Conservation (phyloP, 2,888 invertebrate genomes). For the Ellobium chinense region DNA sequence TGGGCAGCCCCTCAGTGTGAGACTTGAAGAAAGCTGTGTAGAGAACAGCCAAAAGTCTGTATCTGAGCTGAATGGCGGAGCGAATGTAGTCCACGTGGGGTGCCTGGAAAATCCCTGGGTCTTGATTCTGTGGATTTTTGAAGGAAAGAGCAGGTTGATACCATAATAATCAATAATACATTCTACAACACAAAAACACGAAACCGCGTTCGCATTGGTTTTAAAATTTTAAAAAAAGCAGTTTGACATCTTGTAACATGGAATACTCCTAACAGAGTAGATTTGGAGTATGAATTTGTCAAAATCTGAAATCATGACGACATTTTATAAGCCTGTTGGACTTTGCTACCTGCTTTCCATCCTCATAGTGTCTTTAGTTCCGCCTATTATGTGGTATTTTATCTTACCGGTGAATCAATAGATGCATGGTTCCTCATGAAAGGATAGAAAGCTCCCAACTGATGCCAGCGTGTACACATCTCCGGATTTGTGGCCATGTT, state of each 20-base stretch:
- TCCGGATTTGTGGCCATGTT: constrained; percentile 71
- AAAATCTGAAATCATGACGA: no score
- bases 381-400: no score
- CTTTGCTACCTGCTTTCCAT: no score
- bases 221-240: no score
- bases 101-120: constrained; percentile 88
- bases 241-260: no score
- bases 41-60: constrained; percentile 79
- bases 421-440: constrained; percentile 78
- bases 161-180: no score
- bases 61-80: constrained; percentile 73
- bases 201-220: no score
- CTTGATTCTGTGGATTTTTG: constrained; percentile 83
- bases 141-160: background rate
- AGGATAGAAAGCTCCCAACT: constrained; percentile 78
- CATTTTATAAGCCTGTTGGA: no score
- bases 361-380: no score
- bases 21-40: constrained; percentile 78
- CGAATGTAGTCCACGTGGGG: constrained; percentile 81
- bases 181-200: no score
- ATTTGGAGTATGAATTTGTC: no score
- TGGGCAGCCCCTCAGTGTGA: constrained; percentile 66
- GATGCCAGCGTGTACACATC: constrained; percentile 78
- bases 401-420: constrained; percentile 37
- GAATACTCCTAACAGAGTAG: no score